A percentile compares a stretch with the other conserved stretches of the same genome.
phyloP scores from a whole-genome alignment of 2,113 vertebrate species.

The Castor canadensis region DNA sequence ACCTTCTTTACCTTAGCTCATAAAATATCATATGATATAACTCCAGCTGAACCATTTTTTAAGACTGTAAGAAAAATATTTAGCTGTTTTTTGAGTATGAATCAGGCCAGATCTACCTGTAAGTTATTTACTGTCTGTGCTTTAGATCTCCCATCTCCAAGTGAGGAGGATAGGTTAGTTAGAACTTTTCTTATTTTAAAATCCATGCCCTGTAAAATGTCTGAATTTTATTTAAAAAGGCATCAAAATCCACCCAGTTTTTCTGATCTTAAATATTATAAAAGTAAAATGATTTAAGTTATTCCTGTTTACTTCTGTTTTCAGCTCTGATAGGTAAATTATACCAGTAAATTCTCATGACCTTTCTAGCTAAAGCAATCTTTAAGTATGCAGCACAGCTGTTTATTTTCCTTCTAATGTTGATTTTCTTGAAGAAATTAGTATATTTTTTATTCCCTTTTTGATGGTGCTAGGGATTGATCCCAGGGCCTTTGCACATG shows the following conservation, averaged over 20 bases:
- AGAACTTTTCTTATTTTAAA: slow-evolving; percentile 37
- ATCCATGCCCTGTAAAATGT: not conserved
- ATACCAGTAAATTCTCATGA: not conserved
- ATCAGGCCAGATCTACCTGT: not conserved
- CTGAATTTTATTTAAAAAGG: slow-evolving; percentile 39
- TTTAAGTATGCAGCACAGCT: not conserved
- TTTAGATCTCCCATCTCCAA: slow-evolving; percentile 30
- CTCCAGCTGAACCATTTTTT: not conserved
- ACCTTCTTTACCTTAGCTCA: not conserved
- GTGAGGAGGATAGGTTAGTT: not conserved
- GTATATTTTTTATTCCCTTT: not conserved
- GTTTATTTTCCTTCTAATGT: not conserved
- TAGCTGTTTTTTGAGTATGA: not conserved
- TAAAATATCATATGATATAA: not conserved
- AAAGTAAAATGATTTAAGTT: slow-evolving; percentile 48
- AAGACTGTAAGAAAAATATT: not conserved
- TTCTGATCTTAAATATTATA: slow-evolving; percentile 32
- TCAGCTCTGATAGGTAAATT: slow-evolving; percentile 2
- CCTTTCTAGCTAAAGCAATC: slow-evolving; percentile 9
- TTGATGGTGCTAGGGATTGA: not conserved
- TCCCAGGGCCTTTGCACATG: not conserved
- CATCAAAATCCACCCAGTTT: not conserved
- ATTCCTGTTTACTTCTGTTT: not conserved
- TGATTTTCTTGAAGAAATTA: slow-evolving; percentile 38
- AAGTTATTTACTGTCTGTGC: not conserved